phyloP scores from a whole-genome alignment of 2,113 vertebrate species.

The Phyllopteryx taeniolatus region DNA sequence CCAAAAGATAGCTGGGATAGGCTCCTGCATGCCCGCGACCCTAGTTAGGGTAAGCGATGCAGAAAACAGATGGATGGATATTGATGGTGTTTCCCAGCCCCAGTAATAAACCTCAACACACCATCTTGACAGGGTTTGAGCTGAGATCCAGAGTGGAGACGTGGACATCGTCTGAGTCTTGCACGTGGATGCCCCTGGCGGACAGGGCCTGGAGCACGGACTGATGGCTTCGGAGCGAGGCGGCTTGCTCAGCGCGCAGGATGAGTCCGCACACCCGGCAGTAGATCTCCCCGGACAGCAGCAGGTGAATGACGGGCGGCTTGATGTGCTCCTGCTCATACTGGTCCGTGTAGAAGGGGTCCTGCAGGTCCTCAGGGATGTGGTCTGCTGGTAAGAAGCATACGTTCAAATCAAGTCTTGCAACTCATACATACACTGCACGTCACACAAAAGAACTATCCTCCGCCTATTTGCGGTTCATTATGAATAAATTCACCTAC shows the following conservation, averaged over 20 bases:
- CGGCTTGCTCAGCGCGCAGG: slow-evolving; percentile 84
- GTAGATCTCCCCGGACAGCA: slow-evolving; percentile 90
- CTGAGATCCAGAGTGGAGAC: slow-evolving; percentile 85
- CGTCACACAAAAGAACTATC: too few relatives aligned
- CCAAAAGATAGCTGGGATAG: too few relatives aligned
- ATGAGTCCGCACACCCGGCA: slow-evolving; percentile 88
- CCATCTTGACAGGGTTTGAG: slow-evolving; percentile 90
- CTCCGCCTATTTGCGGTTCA: too few relatives aligned
- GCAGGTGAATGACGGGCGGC: slow-evolving; percentile 82
- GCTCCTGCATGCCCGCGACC: too few relatives aligned
- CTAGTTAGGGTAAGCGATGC: too few relatives aligned
- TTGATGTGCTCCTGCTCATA: slow-evolving; percentile 98
- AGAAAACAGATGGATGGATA: too few relatives aligned
- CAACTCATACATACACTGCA: neutral
- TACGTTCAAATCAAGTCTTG: neutral
- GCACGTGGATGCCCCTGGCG: slow-evolving; percentile 88
- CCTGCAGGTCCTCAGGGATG: slow-evolving; percentile 86
- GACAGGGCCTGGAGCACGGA: slow-evolving; percentile 87
- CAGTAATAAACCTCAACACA: slow-evolving; percentile 55
- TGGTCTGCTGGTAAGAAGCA: slow-evolving; percentile 74
- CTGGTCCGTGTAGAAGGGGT: slow-evolving; percentile 93
- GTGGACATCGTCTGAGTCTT: slow-evolving; percentile 83
- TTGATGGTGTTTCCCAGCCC: neutral
- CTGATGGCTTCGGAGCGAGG: slow-evolving; percentile 83
- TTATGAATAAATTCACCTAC: too few relatives aligned